Evolutionary conservation across 1,140 invertebrate genomes (phyloP), one percentile per base, ranked within the genome.

Genomic region (Drosophila kurseongensis): DNA sequence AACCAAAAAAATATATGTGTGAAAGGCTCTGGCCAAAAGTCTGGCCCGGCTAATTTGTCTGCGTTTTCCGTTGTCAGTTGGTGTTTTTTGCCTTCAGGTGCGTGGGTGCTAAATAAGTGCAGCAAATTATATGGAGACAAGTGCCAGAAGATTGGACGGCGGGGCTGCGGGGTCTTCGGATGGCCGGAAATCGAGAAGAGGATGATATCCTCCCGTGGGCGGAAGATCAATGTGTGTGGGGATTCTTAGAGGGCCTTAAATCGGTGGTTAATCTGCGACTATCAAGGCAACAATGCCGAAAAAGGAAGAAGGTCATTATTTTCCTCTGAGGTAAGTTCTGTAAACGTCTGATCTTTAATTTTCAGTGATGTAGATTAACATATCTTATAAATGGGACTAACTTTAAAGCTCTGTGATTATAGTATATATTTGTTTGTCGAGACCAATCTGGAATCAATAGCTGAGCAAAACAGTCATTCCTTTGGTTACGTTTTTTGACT

Each of bases 111-210:
- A 86, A 86, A 86, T 86, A 88, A 86, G 83, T 88, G 83, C 83
- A 76, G 83, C 79, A 86, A 86, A 86, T 86, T 86, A 86, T 86
- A 88, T 88, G 79, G 83, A 73, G 75, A 86, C 82, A 86, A 86
- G 82, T 86, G 83, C 66, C 75, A 52, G 60, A 9, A 44, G 38
- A 56, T 47, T 27, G 27, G 0, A 56, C 4, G 41, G 32, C 4
- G 54, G 44, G 44, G 38, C 18, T 18, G 13, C 6, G 48, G 23
- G 40, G 14, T 27, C 36, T 12, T 4, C 16, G 13, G 32, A 36
- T 48, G 66, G 63, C 83, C 83, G 83, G 83, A 86, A 88, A 86
- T 75, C 52, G 57, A 77, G 66, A 71, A 82, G 72, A 68, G 63
- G 48, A 72, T 59, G 62, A 42, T 23, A 44, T 29, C 29, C 27